Evolutionary conservation across 2,113 vertebrate species (phyloP), one percentile per base, ranked within the genome.

Genomic region (Varanus komodoensis): DNA sequence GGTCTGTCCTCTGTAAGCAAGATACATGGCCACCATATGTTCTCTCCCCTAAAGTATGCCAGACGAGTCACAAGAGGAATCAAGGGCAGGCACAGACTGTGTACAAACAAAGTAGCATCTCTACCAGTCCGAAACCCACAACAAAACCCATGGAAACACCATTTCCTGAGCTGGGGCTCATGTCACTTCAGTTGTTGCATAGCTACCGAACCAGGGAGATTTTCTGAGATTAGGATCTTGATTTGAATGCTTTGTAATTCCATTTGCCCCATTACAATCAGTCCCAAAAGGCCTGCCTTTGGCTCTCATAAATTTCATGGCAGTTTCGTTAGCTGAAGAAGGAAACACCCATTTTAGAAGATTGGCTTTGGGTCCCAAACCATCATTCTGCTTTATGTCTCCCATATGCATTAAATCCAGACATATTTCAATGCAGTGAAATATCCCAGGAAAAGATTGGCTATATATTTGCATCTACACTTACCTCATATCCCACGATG

Each of bases 381-480:
- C 11, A 86, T 96, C 81, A 82, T 77, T 91, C 61, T 87, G 88
- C 44, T 90, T 95, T 54, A 6, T 90, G 48, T 94, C 95, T 92
- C 94, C 89, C 89, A 85, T 84, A 84, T 92, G 89, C 87, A 87
- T 92, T 86, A 83, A 92, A 87, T 83, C 87, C 57, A 93, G 77
- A 84, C 92, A 92, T 93, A 80, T 93, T 69, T 95, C 93, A 83
- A 91, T 93, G 92, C 52, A 87, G 61, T 93, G 92, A 93, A 95
- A 95, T 91, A 93, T 86, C 82, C 75, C 74, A 94, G 95, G 94
- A 94, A 96, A 90, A 95, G 77, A 91, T 91, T 90, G 89, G 50
- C 89, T 95, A 92, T 94, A 12, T 54, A 91, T 95, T 96, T 94
- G 77, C 90, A 93, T 93, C 93, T 92, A 50, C 38, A 44, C 38